These are phyloP conservation scores for Aethes cnicana DNA, from an alignment of 2,888 invertebrate genomes.

Conservation along the genomic window DNA sequence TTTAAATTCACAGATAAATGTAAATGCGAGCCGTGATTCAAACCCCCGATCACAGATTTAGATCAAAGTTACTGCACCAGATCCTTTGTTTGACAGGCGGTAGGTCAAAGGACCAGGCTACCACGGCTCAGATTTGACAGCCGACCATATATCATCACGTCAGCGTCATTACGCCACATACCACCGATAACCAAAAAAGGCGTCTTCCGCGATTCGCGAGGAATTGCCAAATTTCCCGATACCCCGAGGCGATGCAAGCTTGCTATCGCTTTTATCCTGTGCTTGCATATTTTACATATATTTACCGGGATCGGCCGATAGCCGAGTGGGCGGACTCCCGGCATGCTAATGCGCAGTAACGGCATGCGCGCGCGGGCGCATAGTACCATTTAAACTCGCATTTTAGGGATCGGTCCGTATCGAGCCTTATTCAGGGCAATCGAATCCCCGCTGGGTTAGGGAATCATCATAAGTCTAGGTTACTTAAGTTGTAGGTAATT, in stretches of 20 bases:
- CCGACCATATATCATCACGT: constrained; percentile 25
- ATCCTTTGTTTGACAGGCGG: too few species aligned
- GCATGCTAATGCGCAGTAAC: constrained; percentile 52
- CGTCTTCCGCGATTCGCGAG: constrained; percentile 57
- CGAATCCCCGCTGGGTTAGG: too few species aligned
- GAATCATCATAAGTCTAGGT: too few species aligned
- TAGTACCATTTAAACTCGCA: constrained; percentile 14
- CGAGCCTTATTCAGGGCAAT: too few species aligned
- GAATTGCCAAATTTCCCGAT: constrained; percentile 61
- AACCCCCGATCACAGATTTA: too few species aligned
- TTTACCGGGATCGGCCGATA: constrained; percentile 71
- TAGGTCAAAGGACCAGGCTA: too few species aligned
- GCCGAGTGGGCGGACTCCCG: constrained; percentile 67
- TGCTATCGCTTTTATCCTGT: constrained; percentile 77
- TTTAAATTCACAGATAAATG: too few species aligned
- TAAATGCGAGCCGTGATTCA: too few species aligned
- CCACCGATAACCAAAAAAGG: constrained; percentile 14
- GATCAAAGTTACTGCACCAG: too few species aligned
- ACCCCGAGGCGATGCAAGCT: constrained; percentile 75
- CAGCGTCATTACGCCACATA: constrained; percentile 15
- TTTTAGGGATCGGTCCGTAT: constrained; percentile 19
- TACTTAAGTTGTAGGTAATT: too few species aligned
- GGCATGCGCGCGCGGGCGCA: constrained; percentile 50
- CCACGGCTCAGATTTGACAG: too few species aligned
- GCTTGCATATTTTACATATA: constrained; percentile 78